Conservation (phyloP, 2,113 vertebrate species). For the Psophia crepitans region DNA sequence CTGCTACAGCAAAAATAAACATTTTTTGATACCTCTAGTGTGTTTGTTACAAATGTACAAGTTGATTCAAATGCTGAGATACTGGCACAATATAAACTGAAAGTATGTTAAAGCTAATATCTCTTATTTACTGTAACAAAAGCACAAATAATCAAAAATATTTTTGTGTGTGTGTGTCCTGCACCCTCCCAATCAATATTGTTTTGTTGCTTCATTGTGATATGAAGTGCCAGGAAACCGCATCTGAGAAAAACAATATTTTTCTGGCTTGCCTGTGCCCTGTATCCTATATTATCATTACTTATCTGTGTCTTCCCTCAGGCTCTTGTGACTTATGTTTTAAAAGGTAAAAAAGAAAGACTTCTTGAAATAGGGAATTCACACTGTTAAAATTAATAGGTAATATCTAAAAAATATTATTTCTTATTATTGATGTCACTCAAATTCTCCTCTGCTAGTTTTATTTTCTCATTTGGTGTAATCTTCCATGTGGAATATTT, state of each 20-base stretch:
- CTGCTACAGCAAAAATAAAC: background rate
- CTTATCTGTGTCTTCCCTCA: background rate
- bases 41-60: background rate
- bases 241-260: background rate
- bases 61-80: background rate
- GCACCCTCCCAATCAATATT: background rate
- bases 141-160: background rate
- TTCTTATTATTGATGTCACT: background rate
- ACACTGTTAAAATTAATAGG: background rate
- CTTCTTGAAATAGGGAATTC: background rate
- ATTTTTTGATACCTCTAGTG: background rate
- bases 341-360: background rate
- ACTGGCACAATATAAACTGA: background rate
- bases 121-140: background rate
- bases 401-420: background rate
- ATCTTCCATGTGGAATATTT: background rate
- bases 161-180: background rate
- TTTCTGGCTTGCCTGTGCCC: background rate
- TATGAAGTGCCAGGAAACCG: background rate
- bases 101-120: background rate
- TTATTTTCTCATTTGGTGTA: background rate
- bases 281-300: background rate
- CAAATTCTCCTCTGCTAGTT: background rate
- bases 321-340: background rate
- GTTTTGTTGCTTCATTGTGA: background rate